Conservation (phyloP, 1,140 invertebrate genomes). For the Capitella teleta region DNA sequence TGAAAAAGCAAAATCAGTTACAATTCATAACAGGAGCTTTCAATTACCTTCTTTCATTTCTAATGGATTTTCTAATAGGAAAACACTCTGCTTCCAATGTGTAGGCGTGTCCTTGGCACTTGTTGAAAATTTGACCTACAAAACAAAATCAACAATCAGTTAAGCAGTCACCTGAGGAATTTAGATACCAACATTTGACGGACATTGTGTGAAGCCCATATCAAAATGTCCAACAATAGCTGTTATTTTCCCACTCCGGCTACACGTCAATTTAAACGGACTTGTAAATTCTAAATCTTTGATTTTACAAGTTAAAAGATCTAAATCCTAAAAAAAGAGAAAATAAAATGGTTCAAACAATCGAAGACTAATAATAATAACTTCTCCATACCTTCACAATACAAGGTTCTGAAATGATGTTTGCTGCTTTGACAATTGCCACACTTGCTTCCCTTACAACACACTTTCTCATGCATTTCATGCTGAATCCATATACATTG, state of each 20-base stretch:
- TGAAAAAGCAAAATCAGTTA: conserved; percentile 30
- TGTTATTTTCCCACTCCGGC: conserved; percentile 19
- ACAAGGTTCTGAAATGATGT: conserved; percentile 22
- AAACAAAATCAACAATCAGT: too few relatives aligned
- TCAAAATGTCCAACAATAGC: conserved; percentile 39
- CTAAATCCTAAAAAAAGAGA: not conserved
- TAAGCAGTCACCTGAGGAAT: not conserved
- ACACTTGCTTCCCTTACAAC: conserved; percentile 31
- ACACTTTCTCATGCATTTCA: conserved; percentile 35
- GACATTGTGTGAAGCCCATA: conserved; percentile 10
- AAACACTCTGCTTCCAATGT: not conserved
- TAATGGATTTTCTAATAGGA: too few relatives aligned
- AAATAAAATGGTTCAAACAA: not conserved
- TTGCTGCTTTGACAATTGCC: conserved; percentile 21
- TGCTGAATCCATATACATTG: conserved; percentile 39
- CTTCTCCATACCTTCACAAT: conserved; percentile 25
- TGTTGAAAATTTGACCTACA: too few relatives aligned
- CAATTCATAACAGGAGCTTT: not conserved
- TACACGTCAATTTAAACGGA: conserved; percentile 20
- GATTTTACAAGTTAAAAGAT: conserved; percentile 16
- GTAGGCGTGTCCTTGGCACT: not conserved
- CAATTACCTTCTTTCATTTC: not conserved
- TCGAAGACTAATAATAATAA: not conserved
- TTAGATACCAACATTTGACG: not conserved
- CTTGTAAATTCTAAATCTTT: conserved; percentile 28